Evolutionary conservation across 2,797 vertebrate species (phyloP), one percentile per base, ranked within the genome.

Genomic region (Oreochromis mossambicus): DNA sequence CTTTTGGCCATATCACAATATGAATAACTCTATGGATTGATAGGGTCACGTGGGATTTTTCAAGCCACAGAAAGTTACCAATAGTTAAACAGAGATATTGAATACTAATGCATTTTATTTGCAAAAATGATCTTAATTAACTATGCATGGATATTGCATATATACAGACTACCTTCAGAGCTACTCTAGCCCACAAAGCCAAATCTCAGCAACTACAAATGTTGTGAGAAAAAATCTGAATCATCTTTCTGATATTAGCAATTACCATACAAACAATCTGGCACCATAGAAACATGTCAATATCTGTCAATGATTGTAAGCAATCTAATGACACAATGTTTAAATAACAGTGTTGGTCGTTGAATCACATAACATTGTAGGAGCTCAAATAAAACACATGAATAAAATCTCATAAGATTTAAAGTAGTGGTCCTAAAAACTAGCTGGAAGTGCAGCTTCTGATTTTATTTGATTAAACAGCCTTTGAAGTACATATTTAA

Each of bases 11-110:
- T 75, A 78, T 85, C 66, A 83, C 83, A 41, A 41, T 79, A 86
- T 36, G 11, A 85, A 86, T 79, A 85, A 80, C 81, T 85, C 83
- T 85, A 21, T 48, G 54, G 81, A 86, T 84, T 77, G 68, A 51
- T 36, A 36, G 24, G 46, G 36, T 55, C 54, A 63, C 41, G 17
- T 51, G 29, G 36, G 15, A 77, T 24, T 26, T 51, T 54, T 63
- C 63, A 41, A 9, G 3, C 6, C 21, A 81, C 51, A 14, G 52
- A 52, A 14, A 70, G 34, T 38, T 21, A 82, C 58, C 19, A 9
- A 11, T 58, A 78, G n/a, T 15, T 19, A 52, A 34, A 85, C 54
- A 85, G 29, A 80, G 58, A 90, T 77, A 75, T 86, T 29, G 43
- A 80, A 73, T 58, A 80, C 36, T 61, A 19, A 38, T 6, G 36